Evolutionary conservation across 2,113 vertebrate species (phyloP), one percentile per base, ranked within the genome.

Genomic region (Parotia lawesii): DNA sequence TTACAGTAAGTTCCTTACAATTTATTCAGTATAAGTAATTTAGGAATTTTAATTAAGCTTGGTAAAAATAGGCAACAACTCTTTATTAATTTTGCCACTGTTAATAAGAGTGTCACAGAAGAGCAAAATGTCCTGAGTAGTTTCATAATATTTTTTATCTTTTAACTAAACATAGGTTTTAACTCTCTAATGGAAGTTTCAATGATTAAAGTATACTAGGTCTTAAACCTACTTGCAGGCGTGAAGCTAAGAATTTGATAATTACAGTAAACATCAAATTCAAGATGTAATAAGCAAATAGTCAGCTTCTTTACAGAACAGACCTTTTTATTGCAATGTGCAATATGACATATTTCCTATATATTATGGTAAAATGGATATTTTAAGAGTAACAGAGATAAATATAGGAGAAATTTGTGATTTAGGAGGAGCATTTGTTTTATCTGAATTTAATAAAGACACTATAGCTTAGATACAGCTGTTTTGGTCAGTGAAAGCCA

Each of bases 11-110:
- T 42, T 51, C 40, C 45, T 77, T 37, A 80, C 9, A 57, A 64
- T 54, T 77, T 78, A 37, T 86, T 86, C 61, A 69, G 48, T 82
- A 31, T 58, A 89, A 76, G 29, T 65, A 95, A 72, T 40, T 33
- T n/a, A 82, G 22, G 11, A 27, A 62, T 85, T 96, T 70, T 71
- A 96, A 94, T 92, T 82, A 87, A 85, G 18, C 15, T 66, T 66
- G 17, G 44, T 73, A 75, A 94, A 92, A 94, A 45, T 15, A 66
- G 38, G 35, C 29, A 84, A 87, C 23, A 54, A 62, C 5, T 56
- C 40, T 69, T 61, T 50, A 80, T 82, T 87, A 92, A 91, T 89
- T 87, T 95, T 96, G 70, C 33, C 42, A 66, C 31, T 12, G 0
- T 38, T 73, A 70, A 47, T 79, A 45, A 50, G 22, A 77, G 11